A percentile compares a stretch with the other conserved stretches of the same genome.
Evolutionary conservation across 2,113 vertebrate species (phyloP).

Genomic region (Rhinoptilus africanus): DNA sequence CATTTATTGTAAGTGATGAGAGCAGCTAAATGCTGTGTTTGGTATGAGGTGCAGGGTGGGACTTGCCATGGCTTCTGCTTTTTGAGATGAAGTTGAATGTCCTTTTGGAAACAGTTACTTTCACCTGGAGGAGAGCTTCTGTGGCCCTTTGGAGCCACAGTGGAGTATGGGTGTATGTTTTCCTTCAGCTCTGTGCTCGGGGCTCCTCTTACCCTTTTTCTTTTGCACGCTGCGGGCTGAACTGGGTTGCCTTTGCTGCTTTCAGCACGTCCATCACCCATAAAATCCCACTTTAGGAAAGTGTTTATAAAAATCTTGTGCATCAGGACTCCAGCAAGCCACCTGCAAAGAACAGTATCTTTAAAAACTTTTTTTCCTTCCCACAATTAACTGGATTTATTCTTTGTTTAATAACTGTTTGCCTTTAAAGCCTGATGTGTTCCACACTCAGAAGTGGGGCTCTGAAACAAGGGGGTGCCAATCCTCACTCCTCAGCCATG

Average conservation of each 20-base stretch:
- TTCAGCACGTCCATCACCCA: neutral
- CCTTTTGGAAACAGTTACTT: neutral
- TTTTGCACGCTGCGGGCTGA: neutral
- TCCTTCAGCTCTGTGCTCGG: neutral
- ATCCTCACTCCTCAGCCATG: accelerated
- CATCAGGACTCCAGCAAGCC: neutral
- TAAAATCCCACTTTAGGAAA: neutral
- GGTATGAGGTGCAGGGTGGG: neutral
- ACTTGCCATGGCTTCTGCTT: neutral
- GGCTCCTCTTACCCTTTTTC: neutral
- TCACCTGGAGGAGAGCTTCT: neutral
- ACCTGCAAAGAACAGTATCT: neutral
- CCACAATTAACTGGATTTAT: neutral
- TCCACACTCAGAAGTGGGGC: neutral
- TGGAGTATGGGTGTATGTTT: neutral
- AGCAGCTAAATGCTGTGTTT: neutral
- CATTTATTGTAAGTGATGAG: neutral
- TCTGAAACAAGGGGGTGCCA: neutral
- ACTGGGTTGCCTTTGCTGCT: neutral
- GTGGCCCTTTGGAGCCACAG: accelerated
- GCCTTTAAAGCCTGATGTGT: neutral
- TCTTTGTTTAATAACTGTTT: neutral
- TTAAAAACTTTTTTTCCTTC: no score
- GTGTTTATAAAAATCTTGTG: neutral
- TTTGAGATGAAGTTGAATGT: neutral